Base-by-base conservation (phyloP, 2,888 invertebrate genomes). In the Synanthedon myopaeformis region DNA sequence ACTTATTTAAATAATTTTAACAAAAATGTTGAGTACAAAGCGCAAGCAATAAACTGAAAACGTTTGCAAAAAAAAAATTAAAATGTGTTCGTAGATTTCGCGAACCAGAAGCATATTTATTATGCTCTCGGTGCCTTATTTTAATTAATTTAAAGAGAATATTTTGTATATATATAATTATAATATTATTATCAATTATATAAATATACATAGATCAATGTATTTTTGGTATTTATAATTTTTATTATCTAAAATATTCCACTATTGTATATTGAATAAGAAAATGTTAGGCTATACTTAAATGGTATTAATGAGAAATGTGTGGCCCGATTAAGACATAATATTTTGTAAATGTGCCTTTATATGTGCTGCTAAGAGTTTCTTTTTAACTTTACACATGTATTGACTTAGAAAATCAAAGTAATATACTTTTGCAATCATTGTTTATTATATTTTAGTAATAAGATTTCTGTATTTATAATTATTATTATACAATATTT, bases 401-500 rank as follows among this genome's bases (percentile, higher is more conserved):
- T 69, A 79, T 23, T 72, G 80, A 81, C 79, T 81, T 82, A 35
- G 8, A 2, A 1, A 35, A 35, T 35, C 6, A 35, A 35, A 35
- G 35, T 35, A 35, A 35, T 35, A 23, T 23, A 82, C 82, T 74
- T 72, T 79, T 76, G 65, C 35, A 41, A 35, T 75, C 78, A 76
- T 72, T 69, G 72, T 80, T 76, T 79, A 77, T 78, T 79, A 76
- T 52, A 45, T 78, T 78, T 75, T 51, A 42, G 69, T 76, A 61
- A 71, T 62, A 57, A 61, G 66, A 61, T 59, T 67, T 60, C 62
- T 75, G 76, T 81, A 79, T 79, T 80, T 74, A 73, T 75, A 77
- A 80, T 80, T 74, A 73, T 75, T 77, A 80, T 67, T 69, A 80
- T 79, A 76, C 74, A 78, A 74, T 83, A 87, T 87, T 87, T 87